These are phyloP conservation scores for Drosophila athabasca DNA, from an alignment of 1,140 invertebrate genomes.

Conservation along the genomic window DNA sequence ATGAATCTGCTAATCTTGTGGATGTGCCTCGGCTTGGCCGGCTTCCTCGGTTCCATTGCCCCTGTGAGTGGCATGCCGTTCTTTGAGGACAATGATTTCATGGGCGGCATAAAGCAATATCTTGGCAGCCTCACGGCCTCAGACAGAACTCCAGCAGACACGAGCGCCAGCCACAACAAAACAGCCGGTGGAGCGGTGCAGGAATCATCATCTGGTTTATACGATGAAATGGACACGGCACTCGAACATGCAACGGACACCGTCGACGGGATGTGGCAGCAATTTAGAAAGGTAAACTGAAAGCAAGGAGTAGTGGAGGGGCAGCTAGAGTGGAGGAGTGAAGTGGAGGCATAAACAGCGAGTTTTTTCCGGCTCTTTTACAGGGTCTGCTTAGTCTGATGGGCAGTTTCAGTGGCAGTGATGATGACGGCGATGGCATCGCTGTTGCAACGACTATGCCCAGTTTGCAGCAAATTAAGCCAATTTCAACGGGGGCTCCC, in stretches of 20 bases:
- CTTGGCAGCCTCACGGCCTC: constrained; percentile 17
- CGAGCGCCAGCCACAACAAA: constrained; percentile 16
- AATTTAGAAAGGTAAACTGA: constrained; percentile 59
- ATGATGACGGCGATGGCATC: constrained; percentile 6
- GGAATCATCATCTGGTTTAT: constrained; percentile 2
- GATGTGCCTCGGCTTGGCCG: constrained; percentile 15
- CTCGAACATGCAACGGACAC: constrained; percentile 46
- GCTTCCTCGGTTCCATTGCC: constrained; percentile 7
- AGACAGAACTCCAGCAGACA: constrained; percentile 12
- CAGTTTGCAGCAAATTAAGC: constrained; percentile 35
- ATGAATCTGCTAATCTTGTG: constrained; percentile 48
- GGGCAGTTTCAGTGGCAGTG: constrained; percentile 25
- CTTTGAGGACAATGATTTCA: constrained; percentile 41
- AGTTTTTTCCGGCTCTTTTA: constrained; percentile 17
- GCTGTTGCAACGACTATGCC: constrained; percentile 8
- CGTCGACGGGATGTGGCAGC: constrained; percentile 44
- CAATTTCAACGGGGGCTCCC: constrained; percentile 11
- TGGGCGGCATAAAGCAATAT: constrained; percentile 44
- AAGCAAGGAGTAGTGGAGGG: not conserved
- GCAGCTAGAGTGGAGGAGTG: not conserved
- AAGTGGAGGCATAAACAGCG: constrained; percentile 4
- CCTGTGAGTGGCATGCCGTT: constrained; percentile 34
- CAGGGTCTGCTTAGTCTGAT: constrained; percentile 43
- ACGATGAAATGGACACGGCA: constrained; percentile 53
- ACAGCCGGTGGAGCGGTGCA: constrained; percentile 5